phyloP scores from a whole-genome alignment of 2,888 invertebrate genomes.

The Eilema caniola region DNA sequence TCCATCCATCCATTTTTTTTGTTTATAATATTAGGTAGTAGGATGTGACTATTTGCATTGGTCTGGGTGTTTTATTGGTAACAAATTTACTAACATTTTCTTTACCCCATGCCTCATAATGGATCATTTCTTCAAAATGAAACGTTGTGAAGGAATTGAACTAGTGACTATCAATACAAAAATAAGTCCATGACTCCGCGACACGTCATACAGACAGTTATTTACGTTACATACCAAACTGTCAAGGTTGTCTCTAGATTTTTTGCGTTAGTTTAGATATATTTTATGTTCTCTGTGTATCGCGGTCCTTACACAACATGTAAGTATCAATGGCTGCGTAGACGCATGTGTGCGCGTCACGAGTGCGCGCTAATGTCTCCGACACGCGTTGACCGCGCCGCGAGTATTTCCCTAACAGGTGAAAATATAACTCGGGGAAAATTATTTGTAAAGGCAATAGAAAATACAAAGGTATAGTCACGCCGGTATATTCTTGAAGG shows the following conservation, averaged over 20 bases:
- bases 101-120: too few species aligned
- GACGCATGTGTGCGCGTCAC: slow-evolving; percentile 44
- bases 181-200: background rate
- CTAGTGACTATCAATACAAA: background rate
- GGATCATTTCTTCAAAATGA: background rate
- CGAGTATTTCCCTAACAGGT: slow-evolving; percentile 46
- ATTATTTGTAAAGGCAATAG: slow-evolving; percentile 5
- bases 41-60: background rate
- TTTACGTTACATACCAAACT: slow-evolving; percentile 1
- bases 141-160: background rate
- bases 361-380: slow-evolving; percentile 53
- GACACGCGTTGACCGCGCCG: slow-evolving; percentile 60
- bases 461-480: background rate
- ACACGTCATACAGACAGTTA: background rate
- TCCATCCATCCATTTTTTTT: too few species aligned
- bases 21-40: too few species aligned
- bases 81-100: too few species aligned
- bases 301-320: slow-evolving; percentile 30
- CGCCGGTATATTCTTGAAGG: background rate
- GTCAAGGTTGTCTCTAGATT: slow-evolving; percentile 2
- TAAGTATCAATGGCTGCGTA: slow-evolving; percentile 42
- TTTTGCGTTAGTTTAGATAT: background rate
- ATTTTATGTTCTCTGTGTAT: background rate
- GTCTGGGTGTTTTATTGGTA: too few species aligned
- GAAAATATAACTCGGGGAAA: slow-evolving; percentile 31